Evolutionary conservation across 2,888 invertebrate genomes (phyloP).

Genomic region (Eupithecia vulgata): DNA sequence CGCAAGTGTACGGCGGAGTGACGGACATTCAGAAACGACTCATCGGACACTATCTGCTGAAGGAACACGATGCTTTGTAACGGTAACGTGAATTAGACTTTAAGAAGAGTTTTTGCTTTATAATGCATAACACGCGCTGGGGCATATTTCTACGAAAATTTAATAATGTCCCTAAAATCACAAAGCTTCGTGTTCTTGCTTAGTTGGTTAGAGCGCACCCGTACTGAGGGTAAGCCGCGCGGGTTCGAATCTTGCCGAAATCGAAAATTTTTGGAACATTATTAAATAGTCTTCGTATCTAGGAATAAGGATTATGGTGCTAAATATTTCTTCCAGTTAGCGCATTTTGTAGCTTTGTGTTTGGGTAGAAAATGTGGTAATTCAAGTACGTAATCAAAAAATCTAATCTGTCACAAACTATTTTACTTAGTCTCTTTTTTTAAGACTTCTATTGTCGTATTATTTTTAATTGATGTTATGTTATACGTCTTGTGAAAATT

Average conservation of each 20-base stretch:
- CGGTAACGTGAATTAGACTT: slow-evolving; percentile 21
- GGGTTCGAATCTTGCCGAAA: no score
- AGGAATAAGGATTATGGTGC: slow-evolving; percentile 10
- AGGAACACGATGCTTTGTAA: slow-evolving; percentile 84
- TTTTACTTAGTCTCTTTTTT: not conserved
- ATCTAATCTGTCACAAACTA: not conserved
- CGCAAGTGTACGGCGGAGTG: slow-evolving; percentile 92
- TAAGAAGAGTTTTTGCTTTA: no score
- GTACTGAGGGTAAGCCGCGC: no score
- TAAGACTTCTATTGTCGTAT: not conserved
- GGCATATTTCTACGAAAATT: no score
- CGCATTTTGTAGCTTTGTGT: not conserved
- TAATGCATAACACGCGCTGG: no score
- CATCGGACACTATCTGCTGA: slow-evolving; percentile 86
- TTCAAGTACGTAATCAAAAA: not conserved
- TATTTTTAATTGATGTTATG: not conserved
- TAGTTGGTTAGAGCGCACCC: no score
- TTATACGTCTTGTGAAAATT: no score
- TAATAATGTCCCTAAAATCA: no score
- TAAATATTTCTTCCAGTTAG: slow-evolving; percentile 6
- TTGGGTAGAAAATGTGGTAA: not conserved
- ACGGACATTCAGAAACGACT: slow-evolving; percentile 90
- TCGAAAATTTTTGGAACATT: no score
- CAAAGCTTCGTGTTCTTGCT: no score
- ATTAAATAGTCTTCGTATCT: no score